phyloP scores from a whole-genome alignment of 2,113 vertebrate genomes.

The Stigmatopora argus region DNA sequence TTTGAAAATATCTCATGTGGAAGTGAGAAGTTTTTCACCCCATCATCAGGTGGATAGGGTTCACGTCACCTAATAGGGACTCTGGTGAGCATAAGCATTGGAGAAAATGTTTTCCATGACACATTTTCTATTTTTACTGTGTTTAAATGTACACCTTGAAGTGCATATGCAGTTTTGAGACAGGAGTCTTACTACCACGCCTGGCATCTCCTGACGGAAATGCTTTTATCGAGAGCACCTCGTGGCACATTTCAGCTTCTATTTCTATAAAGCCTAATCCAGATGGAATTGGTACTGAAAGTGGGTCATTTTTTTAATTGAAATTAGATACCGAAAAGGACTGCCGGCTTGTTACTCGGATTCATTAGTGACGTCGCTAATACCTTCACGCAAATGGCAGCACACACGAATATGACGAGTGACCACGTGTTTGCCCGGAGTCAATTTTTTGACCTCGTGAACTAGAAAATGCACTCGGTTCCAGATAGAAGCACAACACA shows the following conservation, averaged over 20 bases:
- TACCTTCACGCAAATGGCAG: not conserved
- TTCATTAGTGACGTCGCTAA: not conserved
- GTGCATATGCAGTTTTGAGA: not conserved
- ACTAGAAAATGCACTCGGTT: not conserved
- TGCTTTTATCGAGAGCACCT: conserved; percentile 32
- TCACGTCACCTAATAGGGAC: no score
- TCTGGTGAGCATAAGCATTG: no score
- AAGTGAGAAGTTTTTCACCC: no score
- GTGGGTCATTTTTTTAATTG: conserved; percentile 39
- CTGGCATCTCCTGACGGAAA: conserved; percentile 10
- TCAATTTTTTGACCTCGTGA: conserved; percentile 18
- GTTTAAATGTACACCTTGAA: not conserved
- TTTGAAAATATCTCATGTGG: no score
- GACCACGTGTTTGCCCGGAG: not conserved
- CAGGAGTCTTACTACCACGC: not conserved
- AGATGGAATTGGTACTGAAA: conserved; percentile 51
- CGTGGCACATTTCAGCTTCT: conserved; percentile 25
- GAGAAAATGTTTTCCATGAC: not conserved
- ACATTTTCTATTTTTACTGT: not conserved
- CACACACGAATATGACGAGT: not conserved
- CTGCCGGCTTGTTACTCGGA: not conserved
- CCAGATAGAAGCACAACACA: conserved; percentile 3
- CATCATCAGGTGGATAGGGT: no score
- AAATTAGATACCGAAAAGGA: conserved; percentile 19
- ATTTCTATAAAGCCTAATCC: conserved; percentile 36